These are phyloP conservation scores for Synergus gifuensis DNA, from an alignment of 2,888 invertebrate genomes.

Conservation along the genomic window DNA sequence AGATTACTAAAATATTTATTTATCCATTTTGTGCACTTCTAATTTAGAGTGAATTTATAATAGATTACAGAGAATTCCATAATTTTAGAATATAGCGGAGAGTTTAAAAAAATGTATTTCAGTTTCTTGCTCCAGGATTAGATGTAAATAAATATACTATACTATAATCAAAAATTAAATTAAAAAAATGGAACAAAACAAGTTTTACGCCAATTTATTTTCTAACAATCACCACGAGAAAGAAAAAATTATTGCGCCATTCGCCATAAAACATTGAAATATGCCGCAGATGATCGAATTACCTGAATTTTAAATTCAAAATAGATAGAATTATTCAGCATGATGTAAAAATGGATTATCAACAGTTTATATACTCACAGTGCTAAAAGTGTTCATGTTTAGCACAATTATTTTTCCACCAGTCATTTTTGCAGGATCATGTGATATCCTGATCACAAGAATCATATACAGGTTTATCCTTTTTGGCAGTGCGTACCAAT, in stretches of 20 bases:
- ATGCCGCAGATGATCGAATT: slow-evolving; percentile 49
- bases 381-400: slow-evolving; percentile 41
- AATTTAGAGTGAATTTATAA: too few species aligned
- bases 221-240: not conserved
- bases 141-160: too few species aligned
- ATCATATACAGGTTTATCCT: slow-evolving; percentile 26
- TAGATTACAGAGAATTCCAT: too few species aligned
- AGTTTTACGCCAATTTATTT: not conserved
- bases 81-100: too few species aligned
- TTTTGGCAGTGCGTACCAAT: slow-evolving; percentile 48
- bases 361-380: slow-evolving; percentile 15
- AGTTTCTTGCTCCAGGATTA: too few species aligned
- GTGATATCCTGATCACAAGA: slow-evolving; percentile 44
- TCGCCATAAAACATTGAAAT: slow-evolving; percentile 50
- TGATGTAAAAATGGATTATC: not conserved
- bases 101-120: too few species aligned
- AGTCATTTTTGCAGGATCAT: slow-evolving; percentile 44
- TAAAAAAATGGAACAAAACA: not conserved
- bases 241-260: not conserved
- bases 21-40: too few species aligned
- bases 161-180: not conserved
- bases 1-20: too few species aligned
- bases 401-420: slow-evolving; percentile 44
- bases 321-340: not conserved
- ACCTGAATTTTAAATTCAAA: slow-evolving; percentile 47